Evolutionary conservation across 2,113 vertebrate species (phyloP).

Genomic region (Danio rerio): DNA sequence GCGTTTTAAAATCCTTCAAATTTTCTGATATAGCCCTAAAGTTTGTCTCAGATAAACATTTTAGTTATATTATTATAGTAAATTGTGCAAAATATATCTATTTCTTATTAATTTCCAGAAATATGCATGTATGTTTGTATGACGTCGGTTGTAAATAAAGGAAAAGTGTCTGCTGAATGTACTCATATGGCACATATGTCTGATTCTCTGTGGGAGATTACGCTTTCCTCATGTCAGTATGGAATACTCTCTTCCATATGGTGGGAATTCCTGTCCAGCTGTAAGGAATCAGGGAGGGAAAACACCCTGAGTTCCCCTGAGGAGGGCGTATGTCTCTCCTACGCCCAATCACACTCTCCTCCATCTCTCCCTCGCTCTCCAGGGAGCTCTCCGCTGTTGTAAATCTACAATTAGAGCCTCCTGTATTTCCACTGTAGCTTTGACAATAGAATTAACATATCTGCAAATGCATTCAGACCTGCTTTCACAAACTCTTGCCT

Average conservation of each 20-base stretch:
- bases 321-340: slow-evolving; percentile 46
- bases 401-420: slow-evolving; percentile 22
- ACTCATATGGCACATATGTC: background rate
- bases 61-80: too few relatives aligned
- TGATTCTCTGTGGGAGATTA: background rate
- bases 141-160: background rate
- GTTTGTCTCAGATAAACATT: too few relatives aligned
- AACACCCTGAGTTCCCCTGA: slow-evolving; percentile 34
- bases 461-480: background rate
- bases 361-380: background rate
- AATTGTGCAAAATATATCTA: too few relatives aligned
- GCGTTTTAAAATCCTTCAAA: too few relatives aligned
- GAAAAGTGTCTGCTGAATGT: too few relatives aligned
- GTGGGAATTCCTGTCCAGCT: slow-evolving; percentile 54
- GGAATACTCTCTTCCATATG: slow-evolving; percentile 39
- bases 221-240: slow-evolving; percentile 26
- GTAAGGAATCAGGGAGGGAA: slow-evolving; percentile 36
- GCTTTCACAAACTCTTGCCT: too few relatives aligned
- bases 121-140: background rate
- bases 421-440: background rate
- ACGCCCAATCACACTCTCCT: slow-evolving; percentile 21
- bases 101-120: too few relatives aligned
- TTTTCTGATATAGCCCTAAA: too few relatives aligned
- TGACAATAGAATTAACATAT: slow-evolving; percentile 4
- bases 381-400: background rate